Base-by-base conservation (phyloP, 2,888 invertebrate genomes). In the Enoplolaimus lenunculus region DNA sequence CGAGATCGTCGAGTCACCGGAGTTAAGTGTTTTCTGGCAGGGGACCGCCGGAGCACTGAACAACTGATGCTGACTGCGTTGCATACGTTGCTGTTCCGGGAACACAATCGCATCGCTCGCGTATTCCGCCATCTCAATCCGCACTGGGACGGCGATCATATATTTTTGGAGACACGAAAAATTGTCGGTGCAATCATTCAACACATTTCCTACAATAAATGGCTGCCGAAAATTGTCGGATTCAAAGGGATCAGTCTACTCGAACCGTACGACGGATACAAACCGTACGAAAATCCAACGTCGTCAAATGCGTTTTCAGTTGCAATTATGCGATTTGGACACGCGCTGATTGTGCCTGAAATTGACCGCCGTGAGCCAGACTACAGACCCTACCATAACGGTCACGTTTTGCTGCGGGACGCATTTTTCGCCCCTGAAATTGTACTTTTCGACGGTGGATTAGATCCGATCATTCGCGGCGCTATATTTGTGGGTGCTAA, bases 381-480 rank as follows among this genome's bases (percentile, higher is more conserved):
- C n/a, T n/a, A n/a, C n/a, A n/a, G n/a, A n/a, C n/a, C n/a, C n/a
- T n/a, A n/a, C n/a, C n/a, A n/a, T n/a, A n/a, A n/a, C n/a, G 93
- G 94, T 0, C 88, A 94, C 80, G 84, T 97, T 60, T 86, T 88
- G 1, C 84, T 97, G 1, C 89, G 92, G 70, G 87, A 91, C 80
- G 94, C 95, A 0, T 97, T 97, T 83, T 97, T 97, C 81, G 87
- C 94, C 0, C 95, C 95, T 0, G 93, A 93, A 89, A 84, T 93
- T 72, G 80, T 93, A 0, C 89, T 93, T 0, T 92, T 94, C 75
- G 94, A 97, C 84, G 95, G 95, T 13, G 95, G 95, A 1, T 88
- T 94, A 0, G 97, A 97, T 84, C 94, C 95, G 0, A 81, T 97
- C 34, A 81, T 97, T 71, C 85, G 95, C 75, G 97, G 94, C 34